Conservation (phyloP, 1,140 invertebrate genomes). For the Capitella teleta region DNA sequence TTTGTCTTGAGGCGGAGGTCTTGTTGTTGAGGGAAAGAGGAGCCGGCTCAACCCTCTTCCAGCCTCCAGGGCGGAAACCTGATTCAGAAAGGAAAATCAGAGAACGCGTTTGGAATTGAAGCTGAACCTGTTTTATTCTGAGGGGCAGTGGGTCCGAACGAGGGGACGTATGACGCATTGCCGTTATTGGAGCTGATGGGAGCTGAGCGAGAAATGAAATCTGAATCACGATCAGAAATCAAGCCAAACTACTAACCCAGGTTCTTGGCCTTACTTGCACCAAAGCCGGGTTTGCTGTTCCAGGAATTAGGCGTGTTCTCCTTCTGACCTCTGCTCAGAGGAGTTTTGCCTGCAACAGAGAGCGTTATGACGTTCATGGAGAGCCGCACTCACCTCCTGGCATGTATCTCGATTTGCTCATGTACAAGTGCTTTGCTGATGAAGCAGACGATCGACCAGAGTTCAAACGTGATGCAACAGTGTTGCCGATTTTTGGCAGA, state of each 20-base stretch:
- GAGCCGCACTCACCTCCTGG: conserved; percentile 40
- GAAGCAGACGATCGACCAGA: conserved; percentile 36
- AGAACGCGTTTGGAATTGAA: not conserved
- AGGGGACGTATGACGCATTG: not conserved
- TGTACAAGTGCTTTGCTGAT: conserved; percentile 62
- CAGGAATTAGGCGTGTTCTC: too few species aligned
- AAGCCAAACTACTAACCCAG: not conserved
- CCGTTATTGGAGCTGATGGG: not conserved
- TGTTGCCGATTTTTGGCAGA: conserved; percentile 1
- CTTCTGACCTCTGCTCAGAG: conserved; percentile 3
- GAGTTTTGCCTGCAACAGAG: conserved; percentile 4
- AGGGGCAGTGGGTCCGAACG: not conserved
- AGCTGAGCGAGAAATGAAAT: not conserved
- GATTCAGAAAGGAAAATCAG: not conserved
- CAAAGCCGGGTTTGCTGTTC: too few species aligned
- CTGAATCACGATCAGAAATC: not conserved
- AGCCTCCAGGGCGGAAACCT: not conserved
- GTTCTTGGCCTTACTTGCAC: too few species aligned
- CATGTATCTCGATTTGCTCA: conserved; percentile 59
- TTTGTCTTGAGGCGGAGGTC: not conserved
- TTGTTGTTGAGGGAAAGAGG: conserved; percentile 3
- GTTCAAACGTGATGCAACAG: conserved; percentile 7
- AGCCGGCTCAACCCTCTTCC: conserved; percentile 6
- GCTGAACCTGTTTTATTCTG: not conserved
- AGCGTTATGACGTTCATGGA: not conserved